Evolutionary conservation across 2,797 vertebrate species (phyloP), one percentile per base, ranked within the genome.

Genomic region (Rhinoraja longicauda): DNA sequence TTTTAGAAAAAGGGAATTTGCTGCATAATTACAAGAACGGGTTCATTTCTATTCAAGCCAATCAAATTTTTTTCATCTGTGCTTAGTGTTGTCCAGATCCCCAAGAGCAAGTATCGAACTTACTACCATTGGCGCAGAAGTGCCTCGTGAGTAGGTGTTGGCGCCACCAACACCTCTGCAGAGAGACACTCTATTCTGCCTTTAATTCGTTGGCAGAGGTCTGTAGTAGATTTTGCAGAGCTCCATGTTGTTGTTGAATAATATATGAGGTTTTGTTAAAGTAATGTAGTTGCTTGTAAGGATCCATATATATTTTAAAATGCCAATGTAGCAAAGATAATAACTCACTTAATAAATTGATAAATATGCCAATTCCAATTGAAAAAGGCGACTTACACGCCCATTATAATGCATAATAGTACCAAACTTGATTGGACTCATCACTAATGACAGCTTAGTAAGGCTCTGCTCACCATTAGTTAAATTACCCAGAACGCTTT

Each of bases 401-500:
- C 95, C 1, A 67, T 62, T 17, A 95, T 94, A 95, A 88, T 94
- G 93, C 94, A n/a, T 94, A 95, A 93, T 93, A 94, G 29, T 64
- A 94, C 32, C 94, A 93, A 96, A 94, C 94, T 94, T 95, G 95
- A 90, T 90, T 93, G 94, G 95, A 93, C 93, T 96, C 94, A 95
- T 96, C 95, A 95, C 93, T 93, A 93, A 94, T 95, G 95, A 95
- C 95, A 95, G 94, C 13, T 72, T 96, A 95, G 96, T 94, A 94
- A 94, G 93, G 94, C 94, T 95, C 95, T 94, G 95, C 96, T 96
- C 95, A 96, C 93, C 94, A 96, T 95, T 95, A 95, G 95, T 95
- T 96, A 96, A 96, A 96, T 96, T 96, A 95, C 93, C 95, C 94
- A 95, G 96, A 95, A 95, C 95, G 95, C 96, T 95, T 95, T 95